Conservation (phyloP, 2,888 invertebrate genomes). For the Isoperla grammatica region DNA sequence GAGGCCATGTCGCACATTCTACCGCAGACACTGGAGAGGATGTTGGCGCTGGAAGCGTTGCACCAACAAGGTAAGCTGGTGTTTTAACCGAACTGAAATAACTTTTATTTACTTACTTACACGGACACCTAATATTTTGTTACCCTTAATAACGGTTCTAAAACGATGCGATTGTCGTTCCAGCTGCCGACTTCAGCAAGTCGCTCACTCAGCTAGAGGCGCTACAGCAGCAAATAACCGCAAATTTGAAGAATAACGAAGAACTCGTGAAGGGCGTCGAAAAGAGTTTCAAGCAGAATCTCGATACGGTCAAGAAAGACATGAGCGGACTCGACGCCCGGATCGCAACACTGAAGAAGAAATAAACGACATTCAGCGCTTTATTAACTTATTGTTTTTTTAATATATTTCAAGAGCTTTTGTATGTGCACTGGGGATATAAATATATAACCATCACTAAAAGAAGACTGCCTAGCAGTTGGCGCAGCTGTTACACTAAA, state of each 20-base stretch:
- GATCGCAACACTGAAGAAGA: slow-evolving; percentile 55
- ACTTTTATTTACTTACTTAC: too few relatives aligned
- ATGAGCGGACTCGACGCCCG: slow-evolving; percentile 68
- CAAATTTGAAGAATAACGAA: slow-evolving; percentile 72
- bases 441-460: too few relatives aligned
- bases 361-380: slow-evolving; percentile 1
- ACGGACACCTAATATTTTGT: too few relatives aligned
- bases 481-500: too few relatives aligned
- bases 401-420: too few relatives aligned
- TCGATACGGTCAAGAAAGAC: slow-evolving; percentile 71
- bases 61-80: slow-evolving; percentile 76
- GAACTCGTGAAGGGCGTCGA: slow-evolving; percentile 71
- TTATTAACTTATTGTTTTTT: too few relatives aligned
- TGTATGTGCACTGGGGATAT: too few relatives aligned
- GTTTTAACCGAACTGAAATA: too few relatives aligned
- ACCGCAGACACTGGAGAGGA: slow-evolving; percentile 74
- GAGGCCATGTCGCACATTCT: slow-evolving; percentile 74
- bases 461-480: too few relatives aligned
- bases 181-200: slow-evolving; percentile 83
- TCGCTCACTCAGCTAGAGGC: slow-evolving; percentile 75
- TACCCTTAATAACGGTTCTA: too few relatives aligned
- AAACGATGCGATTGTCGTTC: too few relatives aligned
- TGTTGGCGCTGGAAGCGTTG: slow-evolving; percentile 78
- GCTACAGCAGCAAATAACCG: slow-evolving; percentile 64
- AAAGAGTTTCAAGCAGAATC: slow-evolving; percentile 71